Percentiles rank a stretch among this genome's conserved stretches.
Evolutionary conservation across 1,140 invertebrate species (phyloP).

Genomic region (Heterodera carotae): DNA sequence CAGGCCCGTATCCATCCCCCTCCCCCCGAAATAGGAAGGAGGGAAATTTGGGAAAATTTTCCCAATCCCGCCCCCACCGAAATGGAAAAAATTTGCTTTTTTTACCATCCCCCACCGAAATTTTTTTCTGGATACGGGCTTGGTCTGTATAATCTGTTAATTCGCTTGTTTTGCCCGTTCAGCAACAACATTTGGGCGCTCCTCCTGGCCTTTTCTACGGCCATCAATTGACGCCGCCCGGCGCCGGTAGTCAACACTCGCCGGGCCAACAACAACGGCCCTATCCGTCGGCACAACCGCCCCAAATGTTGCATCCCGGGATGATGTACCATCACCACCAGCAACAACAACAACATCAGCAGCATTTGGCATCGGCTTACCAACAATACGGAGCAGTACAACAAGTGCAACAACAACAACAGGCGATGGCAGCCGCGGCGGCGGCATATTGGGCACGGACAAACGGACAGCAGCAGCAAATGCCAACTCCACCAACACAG

Average conservation of each 20-base stretch:
- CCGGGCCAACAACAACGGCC: slow-evolving; percentile 4
- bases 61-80: too few relatives aligned
- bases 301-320: slow-evolving; percentile 6
- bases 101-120: background rate
- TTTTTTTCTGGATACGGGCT: background rate
- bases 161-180: background rate
- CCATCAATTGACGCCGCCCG: background rate
- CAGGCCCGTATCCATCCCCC: too few relatives aligned
- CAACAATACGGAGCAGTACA: slow-evolving; percentile 14
- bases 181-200: background rate
- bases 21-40: too few relatives aligned
- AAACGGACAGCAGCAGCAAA: slow-evolving; percentile 11
- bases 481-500: background rate
- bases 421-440: background rate
- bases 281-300: background rate
- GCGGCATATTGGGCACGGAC: slow-evolving; percentile 3
- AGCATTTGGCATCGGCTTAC: background rate
- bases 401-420: slow-evolving; percentile 21
- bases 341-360: background rate
- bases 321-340: background rate
- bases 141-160: too few relatives aligned
- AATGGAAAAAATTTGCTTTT: background rate
- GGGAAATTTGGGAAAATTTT: too few relatives aligned
- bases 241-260: background rate
- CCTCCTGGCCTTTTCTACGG: background rate